Conservation (phyloP, 2,888 invertebrate species). For the Gari tellinella region DNA sequence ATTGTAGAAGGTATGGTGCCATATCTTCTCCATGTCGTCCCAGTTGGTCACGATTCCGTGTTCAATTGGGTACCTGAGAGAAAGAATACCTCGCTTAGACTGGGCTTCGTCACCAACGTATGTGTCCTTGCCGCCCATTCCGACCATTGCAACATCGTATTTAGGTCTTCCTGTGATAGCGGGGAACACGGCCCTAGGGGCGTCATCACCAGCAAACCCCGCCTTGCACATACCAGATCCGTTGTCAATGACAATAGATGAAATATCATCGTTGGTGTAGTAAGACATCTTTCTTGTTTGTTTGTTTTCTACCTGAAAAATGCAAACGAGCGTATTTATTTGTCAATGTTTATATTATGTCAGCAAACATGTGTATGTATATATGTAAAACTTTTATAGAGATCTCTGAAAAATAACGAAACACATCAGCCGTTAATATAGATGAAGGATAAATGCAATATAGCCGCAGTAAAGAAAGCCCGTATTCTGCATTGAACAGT, state of each 20-base stretch:
- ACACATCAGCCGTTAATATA: no score
- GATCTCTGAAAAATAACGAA: no score
- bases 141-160: constrained; percentile 10
- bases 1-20: constrained; percentile 13
- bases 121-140: neutral
- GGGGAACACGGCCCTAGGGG: constrained; percentile 39
- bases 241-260: constrained; percentile 9
- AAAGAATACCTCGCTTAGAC: constrained; percentile 3
- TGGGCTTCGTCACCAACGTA: constrained; percentile 12
- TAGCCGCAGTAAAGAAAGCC: no score
- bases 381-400: no score
- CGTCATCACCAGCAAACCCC: constrained; percentile 37
- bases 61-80: constrained; percentile 16
- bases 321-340: no score
- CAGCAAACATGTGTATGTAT: no score
- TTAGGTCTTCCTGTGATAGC: constrained; percentile 7
- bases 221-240: constrained; percentile 14
- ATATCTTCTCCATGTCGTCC: constrained; percentile 25
- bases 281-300: neutral
- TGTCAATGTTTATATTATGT: no score
- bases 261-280: neutral
- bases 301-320: no score
- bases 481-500: no score
- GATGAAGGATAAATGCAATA: no score
- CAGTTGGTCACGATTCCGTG: constrained; percentile 74